Evolutionary conservation across 2,113 vertebrate species (phyloP).

Genomic region (Bos indicus): DNA sequence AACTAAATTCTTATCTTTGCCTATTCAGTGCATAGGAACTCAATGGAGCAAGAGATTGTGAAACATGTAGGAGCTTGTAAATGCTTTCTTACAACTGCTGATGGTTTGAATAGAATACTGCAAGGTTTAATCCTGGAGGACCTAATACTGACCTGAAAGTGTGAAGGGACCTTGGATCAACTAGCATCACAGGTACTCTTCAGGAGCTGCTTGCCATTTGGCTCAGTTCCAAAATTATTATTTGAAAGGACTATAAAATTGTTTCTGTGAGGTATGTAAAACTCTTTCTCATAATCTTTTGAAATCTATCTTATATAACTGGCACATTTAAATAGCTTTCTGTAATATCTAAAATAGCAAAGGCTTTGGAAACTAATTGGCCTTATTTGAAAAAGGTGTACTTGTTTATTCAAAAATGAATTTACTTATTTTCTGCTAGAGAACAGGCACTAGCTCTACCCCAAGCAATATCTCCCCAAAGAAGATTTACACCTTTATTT

Average conservation of each 20-base stretch:
- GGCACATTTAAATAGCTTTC: background rate
- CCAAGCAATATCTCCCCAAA: background rate
- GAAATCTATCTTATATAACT: background rate
- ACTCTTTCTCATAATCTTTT: background rate
- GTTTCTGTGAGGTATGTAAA: background rate
- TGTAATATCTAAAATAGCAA: background rate
- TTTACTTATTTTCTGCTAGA: background rate
- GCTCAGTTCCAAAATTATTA: background rate
- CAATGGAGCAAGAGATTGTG: background rate
- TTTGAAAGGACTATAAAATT: background rate
- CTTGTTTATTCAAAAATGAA: background rate
- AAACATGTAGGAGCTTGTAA: background rate
- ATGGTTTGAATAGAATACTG: background rate
- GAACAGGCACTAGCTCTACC: background rate
- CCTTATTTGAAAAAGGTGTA: background rate
- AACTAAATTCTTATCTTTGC: background rate
- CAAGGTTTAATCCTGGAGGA: background rate
- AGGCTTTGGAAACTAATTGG: background rate
- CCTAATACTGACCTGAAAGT: background rate
- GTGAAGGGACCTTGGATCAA: background rate
- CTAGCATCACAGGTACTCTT: rapidly evolving
- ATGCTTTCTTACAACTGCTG: background rate
- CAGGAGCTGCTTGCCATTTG: background rate
- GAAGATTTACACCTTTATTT: background rate
- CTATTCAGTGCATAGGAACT: background rate